These are phyloP conservation scores for Loripinus fragilis DNA, from an alignment of 2,888 invertebrate species.

Conservation along the genomic window DNA sequence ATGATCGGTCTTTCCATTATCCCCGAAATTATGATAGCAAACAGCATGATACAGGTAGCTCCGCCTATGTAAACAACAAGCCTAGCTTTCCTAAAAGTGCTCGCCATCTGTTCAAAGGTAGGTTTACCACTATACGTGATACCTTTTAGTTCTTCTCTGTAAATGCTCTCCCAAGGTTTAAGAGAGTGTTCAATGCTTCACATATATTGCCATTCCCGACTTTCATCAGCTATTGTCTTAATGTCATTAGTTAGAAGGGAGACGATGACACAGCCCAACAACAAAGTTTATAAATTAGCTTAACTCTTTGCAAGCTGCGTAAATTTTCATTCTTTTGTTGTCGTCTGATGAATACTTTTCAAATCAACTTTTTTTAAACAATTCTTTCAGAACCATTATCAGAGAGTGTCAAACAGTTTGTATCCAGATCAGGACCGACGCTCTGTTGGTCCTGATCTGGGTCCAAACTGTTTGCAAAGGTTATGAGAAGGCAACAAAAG, in stretches of 20 bases:
- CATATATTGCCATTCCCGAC: conserved; percentile 78
- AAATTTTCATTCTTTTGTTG: no score
- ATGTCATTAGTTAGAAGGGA: conserved; percentile 74
- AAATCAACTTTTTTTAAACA: no score
- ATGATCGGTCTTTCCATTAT: conserved; percentile 76
- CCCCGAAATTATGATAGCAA: conserved; percentile 74
- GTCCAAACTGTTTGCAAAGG: no score
- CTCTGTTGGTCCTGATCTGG: no score
- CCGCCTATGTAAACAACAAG: conserved; percentile 75
- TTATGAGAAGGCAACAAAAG: no score
- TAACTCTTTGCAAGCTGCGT: no score
- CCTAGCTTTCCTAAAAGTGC: conserved; percentile 72
- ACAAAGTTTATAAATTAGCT: no score
- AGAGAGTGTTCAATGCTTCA: conserved; percentile 79
- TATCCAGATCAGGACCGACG: no score
- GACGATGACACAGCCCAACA: conserved; percentile 70
- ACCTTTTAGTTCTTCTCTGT: conserved; percentile 74
- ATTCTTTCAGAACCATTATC: no score
- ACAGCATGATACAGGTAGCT: conserved; percentile 67
- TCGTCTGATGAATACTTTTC: no score
- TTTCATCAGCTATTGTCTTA: conserved; percentile 64
- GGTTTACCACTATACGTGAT: conserved; percentile 74
- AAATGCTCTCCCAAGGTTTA: conserved; percentile 78
- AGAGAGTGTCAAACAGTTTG: no score
- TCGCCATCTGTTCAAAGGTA: conserved; percentile 75